Base-by-base conservation (phyloP, 1,140 invertebrate species). In the Bombus pascuorum region DNA sequence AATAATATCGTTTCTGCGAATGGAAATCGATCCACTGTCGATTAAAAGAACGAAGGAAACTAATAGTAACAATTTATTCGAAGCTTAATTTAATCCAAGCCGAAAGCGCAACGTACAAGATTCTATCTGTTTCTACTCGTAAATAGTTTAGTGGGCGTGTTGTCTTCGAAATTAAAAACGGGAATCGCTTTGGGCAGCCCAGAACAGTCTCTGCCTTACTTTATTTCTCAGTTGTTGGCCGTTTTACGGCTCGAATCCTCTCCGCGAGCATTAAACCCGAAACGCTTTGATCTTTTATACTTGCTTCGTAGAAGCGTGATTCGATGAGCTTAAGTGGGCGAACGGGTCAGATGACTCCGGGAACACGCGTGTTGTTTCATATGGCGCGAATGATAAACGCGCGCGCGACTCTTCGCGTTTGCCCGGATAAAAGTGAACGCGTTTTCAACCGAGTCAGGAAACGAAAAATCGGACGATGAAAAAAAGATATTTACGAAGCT, bases 211-310 rank as follows among this genome's bases (percentile, higher is more conserved):
- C 81, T 82, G 80, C 70, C 80, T 90, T 86, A 73, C 85, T 87
- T 87, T 89, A 90, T 89, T 89, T 87, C 81, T 81, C 86, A 68
- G 81, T 80, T 84, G 85, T 81, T 84, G 72, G 42, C 81, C 76
- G 80, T 74, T 90, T 90, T 90, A 90, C 72, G 85, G 79, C 72
- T 57, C 87, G 87, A 74, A 83, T 62, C 75, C 37, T 70, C 62
- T 74, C 39, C 87, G 76, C 78, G 78, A 71, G 66, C 89, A 73
- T 90, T 90, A 90, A 90, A 72, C 86, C 65, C 62, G 86, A 86
- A 87, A 84, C 83, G 59, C 88, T 90, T 90, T 89, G 89, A 90
- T 90, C 82, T 90, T 89, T 87, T 87, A 85, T 87, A 90, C 85
- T 90, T 89, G 76, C 77, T 86, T 87, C 88, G 89, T 81, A 79